Percentiles rank a stretch among this genome's conserved stretches.
These are phyloP conservation scores for Tetramorium alpestre DNA, from an alignment of 1,140 invertebrate species.

Conservation along the genomic window DNA sequence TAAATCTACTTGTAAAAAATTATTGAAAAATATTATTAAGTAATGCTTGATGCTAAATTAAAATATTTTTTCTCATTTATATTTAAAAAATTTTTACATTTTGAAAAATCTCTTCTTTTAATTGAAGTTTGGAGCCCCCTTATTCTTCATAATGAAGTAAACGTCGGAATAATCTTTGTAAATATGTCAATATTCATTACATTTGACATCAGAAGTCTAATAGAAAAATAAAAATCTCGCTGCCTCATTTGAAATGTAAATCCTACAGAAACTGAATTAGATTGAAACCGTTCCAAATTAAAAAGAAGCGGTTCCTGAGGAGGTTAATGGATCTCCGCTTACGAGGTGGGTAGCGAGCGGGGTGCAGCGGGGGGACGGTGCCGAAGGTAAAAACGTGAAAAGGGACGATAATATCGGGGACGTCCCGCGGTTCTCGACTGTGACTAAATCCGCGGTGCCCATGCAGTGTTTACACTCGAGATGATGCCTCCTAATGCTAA, in stretches of 20 bases:
- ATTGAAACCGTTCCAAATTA: not conserved
- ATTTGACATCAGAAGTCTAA: not conserved
- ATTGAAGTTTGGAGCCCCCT: no score
- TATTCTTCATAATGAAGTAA: slow-evolving; percentile 9
- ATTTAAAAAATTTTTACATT: not conserved
- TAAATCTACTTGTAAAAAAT: not conserved
- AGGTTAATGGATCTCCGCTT: slow-evolving; percentile 38
- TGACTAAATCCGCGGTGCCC: slow-evolving; percentile 85
- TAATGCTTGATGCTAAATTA: not conserved
- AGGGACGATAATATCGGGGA: slow-evolving; percentile 74
- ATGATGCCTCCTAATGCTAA: slow-evolving; percentile 86
- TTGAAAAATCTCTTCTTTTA: not conserved
- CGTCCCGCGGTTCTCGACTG: slow-evolving; percentile 83
- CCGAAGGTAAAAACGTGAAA: slow-evolving; percentile 33
- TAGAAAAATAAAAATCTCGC: not conserved
- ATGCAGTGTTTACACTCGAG: slow-evolving; percentile 86
- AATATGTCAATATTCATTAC: not conserved
- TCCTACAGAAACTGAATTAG: not conserved
- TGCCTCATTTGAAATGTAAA: not conserved
- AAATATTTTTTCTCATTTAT: not conserved
- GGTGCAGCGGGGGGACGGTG: not conserved
- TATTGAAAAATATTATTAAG: not conserved
- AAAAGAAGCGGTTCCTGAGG: not conserved
- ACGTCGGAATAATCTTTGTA: not conserved
- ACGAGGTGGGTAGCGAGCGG: slow-evolving; percentile 7